A percentile compares a stretch with the other conserved stretches of the same genome.
These are phyloP conservation scores for Hemicentrotus pulcherrimus DNA, from an alignment of 35 echinoderm and acorn worm genomes.

Conservation along the genomic window DNA sequence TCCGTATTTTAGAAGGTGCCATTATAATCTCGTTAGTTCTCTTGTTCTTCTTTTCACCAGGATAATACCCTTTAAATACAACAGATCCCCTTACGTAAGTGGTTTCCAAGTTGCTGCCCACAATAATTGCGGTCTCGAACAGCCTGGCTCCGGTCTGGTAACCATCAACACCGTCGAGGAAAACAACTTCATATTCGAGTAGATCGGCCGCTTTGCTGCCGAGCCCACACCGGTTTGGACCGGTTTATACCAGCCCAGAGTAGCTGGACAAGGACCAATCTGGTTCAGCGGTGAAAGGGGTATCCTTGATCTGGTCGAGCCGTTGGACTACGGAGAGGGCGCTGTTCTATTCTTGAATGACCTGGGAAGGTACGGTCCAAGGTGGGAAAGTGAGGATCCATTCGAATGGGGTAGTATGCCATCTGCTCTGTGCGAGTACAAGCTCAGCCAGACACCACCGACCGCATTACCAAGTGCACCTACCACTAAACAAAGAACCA, in stretches of 20 bases:
- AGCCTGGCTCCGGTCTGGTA: slow-evolving; percentile 21
- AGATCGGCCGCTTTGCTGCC: background rate
- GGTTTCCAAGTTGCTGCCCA: slow-evolving; percentile 16
- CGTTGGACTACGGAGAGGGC: slow-evolving; percentile 14
- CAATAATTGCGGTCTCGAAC: background rate
- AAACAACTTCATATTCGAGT: slow-evolving; percentile 24
- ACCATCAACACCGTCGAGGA: slow-evolving; percentile 33
- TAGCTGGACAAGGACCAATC: background rate
- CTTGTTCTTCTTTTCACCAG: background rate
- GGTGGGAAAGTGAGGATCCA: slow-evolving; percentile 34
- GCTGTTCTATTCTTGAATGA: slow-evolving; percentile 37
- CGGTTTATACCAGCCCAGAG: slow-evolving; percentile 12
- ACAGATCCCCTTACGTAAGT: background rate
- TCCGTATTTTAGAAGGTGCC: no score
- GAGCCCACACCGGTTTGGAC: slow-evolving; percentile 28
- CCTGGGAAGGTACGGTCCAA: background rate
- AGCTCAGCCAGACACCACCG: background rate
- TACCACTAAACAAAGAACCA: background rate
- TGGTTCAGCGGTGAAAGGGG: slow-evolving; percentile 33
- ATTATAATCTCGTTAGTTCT: no score
- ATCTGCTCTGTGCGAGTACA: slow-evolving; percentile 33
- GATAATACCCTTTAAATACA: background rate
- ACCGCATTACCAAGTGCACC: background rate
- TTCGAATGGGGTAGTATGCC: background rate
- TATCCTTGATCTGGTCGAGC: slow-evolving; percentile 16